These are phyloP conservation scores for Cyphomyrus discorhynchus DNA, from an alignment of 2,113 vertebrate genomes.

Conservation along the genomic window DNA sequence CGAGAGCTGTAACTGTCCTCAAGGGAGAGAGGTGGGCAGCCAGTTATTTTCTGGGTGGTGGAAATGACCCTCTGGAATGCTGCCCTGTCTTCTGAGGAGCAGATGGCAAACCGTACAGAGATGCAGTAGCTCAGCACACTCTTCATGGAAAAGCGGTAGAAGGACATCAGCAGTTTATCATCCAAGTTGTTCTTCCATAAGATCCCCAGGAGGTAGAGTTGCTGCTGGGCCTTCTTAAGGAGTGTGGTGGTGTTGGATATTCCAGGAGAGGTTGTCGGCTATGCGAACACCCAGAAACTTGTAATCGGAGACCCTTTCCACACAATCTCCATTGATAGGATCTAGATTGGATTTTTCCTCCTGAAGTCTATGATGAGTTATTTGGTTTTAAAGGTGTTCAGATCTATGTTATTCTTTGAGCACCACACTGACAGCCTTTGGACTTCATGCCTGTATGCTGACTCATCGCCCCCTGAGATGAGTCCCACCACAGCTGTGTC, in stretches of 20 bases:
- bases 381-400: background rate
- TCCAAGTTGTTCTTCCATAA: background rate
- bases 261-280: background rate
- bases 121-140: background rate
- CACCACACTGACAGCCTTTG: background rate
- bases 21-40: background rate
- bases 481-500: background rate
- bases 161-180: background rate
- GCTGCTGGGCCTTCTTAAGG: background rate
- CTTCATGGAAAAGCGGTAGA: background rate
- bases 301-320: background rate
- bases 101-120: background rate
- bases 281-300: background rate
- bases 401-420: background rate
- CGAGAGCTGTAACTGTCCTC: background rate
- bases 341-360: background rate
- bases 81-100: background rate
- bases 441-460: background rate
- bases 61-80: background rate
- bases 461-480: background rate
- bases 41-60: background rate
- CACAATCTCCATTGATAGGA: background rate
- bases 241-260: background rate
- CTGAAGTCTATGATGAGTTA: background rate
- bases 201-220: background rate